Percentiles rank a stretch among this genome's conserved stretches.
Evolutionary conservation across 2,113 vertebrate genomes (phyloP).

Genomic region (Dissostichus mawsoni): DNA sequence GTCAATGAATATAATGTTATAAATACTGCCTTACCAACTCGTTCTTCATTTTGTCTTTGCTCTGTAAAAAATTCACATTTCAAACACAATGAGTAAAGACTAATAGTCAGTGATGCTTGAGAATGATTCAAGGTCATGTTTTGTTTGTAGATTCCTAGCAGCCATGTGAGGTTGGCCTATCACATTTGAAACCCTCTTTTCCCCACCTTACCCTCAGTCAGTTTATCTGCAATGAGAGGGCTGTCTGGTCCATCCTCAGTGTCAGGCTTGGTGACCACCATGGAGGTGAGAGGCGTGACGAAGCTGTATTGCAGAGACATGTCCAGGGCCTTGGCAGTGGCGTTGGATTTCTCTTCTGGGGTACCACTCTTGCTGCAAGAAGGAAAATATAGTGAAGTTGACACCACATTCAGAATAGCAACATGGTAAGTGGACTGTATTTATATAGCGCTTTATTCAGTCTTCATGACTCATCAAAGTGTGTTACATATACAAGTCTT

Average conservation of each 20-base stretch:
- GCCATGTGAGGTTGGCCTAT: background rate
- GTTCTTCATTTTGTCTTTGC: constrained; percentile 65
- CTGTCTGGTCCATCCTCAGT: constrained; percentile 46
- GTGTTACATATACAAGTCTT: no score
- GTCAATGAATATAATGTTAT: no score
- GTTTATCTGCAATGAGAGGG: constrained; percentile 87
- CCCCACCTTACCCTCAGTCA: constrained; percentile 81
- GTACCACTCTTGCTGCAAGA: constrained; percentile 80
- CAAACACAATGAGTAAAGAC: background rate
- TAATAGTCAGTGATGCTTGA: background rate
- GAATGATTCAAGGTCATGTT: background rate
- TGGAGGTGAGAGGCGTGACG: constrained; percentile 93
- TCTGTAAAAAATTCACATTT: constrained; percentile 49
- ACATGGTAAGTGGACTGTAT: no score
- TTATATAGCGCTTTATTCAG: no score
- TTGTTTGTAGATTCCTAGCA: background rate
- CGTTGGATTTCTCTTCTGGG: constrained; percentile 73
- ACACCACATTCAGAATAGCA: background rate
- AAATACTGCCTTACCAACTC: constrained; percentile 16
- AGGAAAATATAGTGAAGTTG: background rate
- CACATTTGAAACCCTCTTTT: background rate
- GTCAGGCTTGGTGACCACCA: constrained; percentile 92
- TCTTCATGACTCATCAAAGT: no score
- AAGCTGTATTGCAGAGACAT: constrained; percentile 91
- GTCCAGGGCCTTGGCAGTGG: constrained; percentile 81